Conservation (phyloP, 2,113 vertebrate species). For the Solenodon paradoxus region DNA sequence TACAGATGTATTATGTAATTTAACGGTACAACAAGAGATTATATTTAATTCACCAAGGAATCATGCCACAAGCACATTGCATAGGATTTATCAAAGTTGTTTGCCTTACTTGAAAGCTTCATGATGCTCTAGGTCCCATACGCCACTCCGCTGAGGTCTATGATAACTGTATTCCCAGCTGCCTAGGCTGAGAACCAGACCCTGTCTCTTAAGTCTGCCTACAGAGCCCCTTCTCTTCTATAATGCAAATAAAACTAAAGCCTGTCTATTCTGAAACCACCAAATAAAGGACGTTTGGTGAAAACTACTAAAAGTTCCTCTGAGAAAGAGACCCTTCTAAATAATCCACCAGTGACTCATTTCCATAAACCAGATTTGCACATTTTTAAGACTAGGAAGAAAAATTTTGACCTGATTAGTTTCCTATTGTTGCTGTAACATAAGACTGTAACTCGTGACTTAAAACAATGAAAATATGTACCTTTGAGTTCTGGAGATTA, state of each 20-base stretch:
- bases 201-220: rapidly evolving
- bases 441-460: background rate
- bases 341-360: background rate
- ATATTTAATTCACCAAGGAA: background rate
- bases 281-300: background rate
- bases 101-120: background rate
- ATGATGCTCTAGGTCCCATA: background rate
- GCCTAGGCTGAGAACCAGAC: rapidly evolving
- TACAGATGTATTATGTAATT: background rate
- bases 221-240: no score
- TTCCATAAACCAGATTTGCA: background rate
- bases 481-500: background rate
- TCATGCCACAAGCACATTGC: background rate
- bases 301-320: background rate
- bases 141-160: background rate
- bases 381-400: background rate
- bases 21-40: background rate
- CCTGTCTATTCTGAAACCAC: no score
- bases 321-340: background rate
- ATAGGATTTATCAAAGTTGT: background rate
- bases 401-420: background rate
- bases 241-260: background rate
- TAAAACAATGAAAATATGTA: background rate
- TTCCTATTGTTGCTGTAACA: background rate
- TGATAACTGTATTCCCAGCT: background rate